Base-by-base conservation (phyloP, 2,888 invertebrate genomes). In the Falcaria lacertinaria region DNA sequence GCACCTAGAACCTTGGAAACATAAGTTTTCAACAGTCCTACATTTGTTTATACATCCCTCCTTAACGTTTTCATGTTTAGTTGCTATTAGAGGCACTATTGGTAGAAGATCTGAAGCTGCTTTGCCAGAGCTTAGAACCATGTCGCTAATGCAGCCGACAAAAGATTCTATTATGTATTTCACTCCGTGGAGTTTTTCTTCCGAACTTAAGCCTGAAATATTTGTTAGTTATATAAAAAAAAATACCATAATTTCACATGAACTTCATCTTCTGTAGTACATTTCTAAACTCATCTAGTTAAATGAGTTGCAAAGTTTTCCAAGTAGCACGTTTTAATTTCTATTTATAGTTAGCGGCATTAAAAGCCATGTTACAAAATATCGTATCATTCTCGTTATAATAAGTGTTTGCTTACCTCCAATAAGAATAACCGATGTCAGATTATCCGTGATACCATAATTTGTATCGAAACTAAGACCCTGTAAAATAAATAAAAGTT, bases 81-180 rank as follows among this genome's bases (percentile, higher is more conserved):
- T 95, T 2, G 97, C 96, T 55, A 96, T 95, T 35, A 97, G 75
- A 1, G 96, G 96, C 25, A 93, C 93, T 57, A 97, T 95, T 8
- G 95, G 94, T 36, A 95, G 78, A 25, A 96, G 89, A 75, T 95
- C 95, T 37, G 95, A 95, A 0, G 96, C 95, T 0, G 96, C 95
- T 79, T 95, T 95, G 2, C 96, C 96, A 1, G 96, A 95, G 75
- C 95, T 95, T 17, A 97, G 84, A 5, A 95, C 93, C 83, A 97
- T 94, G 64, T 97, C 95, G 64, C 95, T 93, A 59, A 97, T 96
- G 71, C 97, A 97, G 2, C 97, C 97, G 19, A 97, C 96, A 75
- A 97, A 97, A 5, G 96, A 96, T 84, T 96, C 96, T 60, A 97
- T 97, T 47, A 97, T 96, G 75, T 97, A 97, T 83, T 96, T 96